Evolutionary conservation across 2,888 invertebrate genomes (phyloP), one percentile per base, ranked within the genome.

Genomic region (Magallana nippona): DNA sequence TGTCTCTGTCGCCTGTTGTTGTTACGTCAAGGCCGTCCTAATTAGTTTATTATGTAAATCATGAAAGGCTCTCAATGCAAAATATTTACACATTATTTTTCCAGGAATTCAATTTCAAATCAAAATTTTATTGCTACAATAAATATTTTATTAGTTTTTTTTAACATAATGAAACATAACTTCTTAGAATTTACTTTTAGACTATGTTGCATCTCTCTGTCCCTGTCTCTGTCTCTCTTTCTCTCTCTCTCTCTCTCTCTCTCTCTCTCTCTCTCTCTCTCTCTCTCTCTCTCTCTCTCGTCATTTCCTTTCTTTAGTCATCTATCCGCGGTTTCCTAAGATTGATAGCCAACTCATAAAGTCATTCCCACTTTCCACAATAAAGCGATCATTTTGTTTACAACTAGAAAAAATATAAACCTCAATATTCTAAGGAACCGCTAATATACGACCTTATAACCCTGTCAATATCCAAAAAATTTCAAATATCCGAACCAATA

Each of bases 401-500:
- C 60, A n/a, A 17, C n/a, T n/a, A 60, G 19, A 60, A 60, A n/a
- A 60, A 44, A 44, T 44, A 44, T 44, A 44, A 44, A 44, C 44
- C 44, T 44, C 44, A 44, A 44, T 44, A 44, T 5, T 44, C 44
- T 44, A 44, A 44, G 44, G 44, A 5, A 44, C 8, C 8, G 44
- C 44, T 44, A 44, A 44, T 44, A 44, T 44, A 44, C 44, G 44
- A 44, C 5, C 44, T 44, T 44, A 44, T 71, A 27, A 27, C 13
- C 11, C 15, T 27, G 32, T 27, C 32, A 32, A 71, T 32, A 71
- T 71, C 71, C 15, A 13, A 71, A 71, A 71, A 71, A 71, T 71
- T 71, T 71, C 71, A 71, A 71, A 71, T 71, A 71, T 71, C 71
- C 22, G 5, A 60, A 60, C n/a, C 17, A 71, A 71, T 71, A 71